phyloP scores from a whole-genome alignment of 2,113 vertebrate genomes.

The Gallinago media region DNA sequence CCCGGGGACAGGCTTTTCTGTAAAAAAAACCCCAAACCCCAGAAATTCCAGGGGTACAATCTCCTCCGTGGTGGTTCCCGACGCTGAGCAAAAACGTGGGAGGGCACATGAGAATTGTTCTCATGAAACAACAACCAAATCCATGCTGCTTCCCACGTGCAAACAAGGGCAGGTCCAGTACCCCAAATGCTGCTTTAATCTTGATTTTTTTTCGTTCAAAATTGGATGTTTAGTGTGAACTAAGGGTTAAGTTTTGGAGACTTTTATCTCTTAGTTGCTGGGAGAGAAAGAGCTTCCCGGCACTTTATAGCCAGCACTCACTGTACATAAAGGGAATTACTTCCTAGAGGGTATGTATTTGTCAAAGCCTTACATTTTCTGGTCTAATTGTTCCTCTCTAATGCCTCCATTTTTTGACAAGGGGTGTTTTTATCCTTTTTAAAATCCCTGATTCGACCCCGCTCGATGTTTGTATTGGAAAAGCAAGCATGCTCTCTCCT shows the following conservation, averaged over 20 bases:
- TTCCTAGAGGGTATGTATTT: slow-evolving; percentile 41
- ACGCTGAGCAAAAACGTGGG: background rate
- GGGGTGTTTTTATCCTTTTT: slow-evolving; percentile 77
- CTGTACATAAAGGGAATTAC: slow-evolving; percentile 53
- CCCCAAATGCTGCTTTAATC: background rate
- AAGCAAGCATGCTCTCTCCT: slow-evolving; percentile 41
- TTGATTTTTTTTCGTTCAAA: background rate
- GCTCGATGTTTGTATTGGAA: slow-evolving; percentile 62
- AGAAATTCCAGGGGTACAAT: background rate
- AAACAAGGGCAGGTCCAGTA: background rate
- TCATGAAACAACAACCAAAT: background rate
- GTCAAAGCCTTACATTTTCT: slow-evolving; percentile 66
- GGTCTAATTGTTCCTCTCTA: slow-evolving; percentile 54
- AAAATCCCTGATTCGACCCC: slow-evolving; percentile 44
- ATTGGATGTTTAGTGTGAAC: background rate
- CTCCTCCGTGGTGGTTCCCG: background rate
- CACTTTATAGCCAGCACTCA: slow-evolving; percentile 45
- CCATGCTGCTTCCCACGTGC: background rate
- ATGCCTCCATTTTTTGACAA: slow-evolving; percentile 68
- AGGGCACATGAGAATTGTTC: background rate
- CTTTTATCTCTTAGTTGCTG: background rate
- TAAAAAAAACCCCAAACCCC: background rate
- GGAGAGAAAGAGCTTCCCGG: background rate
- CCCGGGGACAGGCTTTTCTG: background rate
- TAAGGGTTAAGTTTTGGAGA: background rate